These are phyloP conservation scores for Camptogramma bilineatum DNA, from an alignment of 2,888 invertebrate species.

Conservation along the genomic window DNA sequence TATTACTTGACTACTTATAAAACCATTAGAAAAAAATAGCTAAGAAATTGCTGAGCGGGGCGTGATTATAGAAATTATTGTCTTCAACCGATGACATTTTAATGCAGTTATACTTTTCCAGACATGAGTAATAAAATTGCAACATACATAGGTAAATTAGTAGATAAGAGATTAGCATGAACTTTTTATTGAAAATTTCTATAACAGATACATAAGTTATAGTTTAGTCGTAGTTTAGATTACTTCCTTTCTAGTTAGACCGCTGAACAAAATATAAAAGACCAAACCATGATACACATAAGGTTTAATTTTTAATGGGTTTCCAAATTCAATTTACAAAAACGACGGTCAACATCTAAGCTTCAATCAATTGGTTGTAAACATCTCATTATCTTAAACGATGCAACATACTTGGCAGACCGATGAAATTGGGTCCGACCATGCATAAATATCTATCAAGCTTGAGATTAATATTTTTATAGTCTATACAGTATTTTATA, in stretches of 20 bases:
- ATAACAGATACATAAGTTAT: no score
- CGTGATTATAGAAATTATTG: no score
- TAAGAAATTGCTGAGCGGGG: no score
- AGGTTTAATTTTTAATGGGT: neutral
- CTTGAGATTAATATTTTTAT: constrained; percentile 81
- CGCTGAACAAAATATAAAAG: neutral
- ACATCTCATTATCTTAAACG: constrained; percentile 72
- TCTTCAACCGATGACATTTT: no score
- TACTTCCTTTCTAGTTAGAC: neutral
- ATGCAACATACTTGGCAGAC: constrained; percentile 53
- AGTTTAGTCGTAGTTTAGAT: no score
- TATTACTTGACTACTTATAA: no score
- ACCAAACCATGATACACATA: neutral
- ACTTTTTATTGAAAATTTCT: no score
- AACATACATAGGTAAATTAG: no score
- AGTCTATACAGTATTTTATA: constrained; percentile 46
- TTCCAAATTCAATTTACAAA: constrained; percentile 7
- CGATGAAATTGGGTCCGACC: constrained; percentile 75
- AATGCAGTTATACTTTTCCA: no score
- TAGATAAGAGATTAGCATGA: no score
- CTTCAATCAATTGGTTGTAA: constrained; percentile 67
- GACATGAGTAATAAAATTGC: no score
- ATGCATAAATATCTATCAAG: constrained; percentile 84
- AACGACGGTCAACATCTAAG: constrained; percentile 46
- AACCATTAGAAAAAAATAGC: no score